These are phyloP conservation scores for Sisor rabdophorus DNA, from an alignment of 2,113 vertebrate genomes.

Conservation along the genomic window DNA sequence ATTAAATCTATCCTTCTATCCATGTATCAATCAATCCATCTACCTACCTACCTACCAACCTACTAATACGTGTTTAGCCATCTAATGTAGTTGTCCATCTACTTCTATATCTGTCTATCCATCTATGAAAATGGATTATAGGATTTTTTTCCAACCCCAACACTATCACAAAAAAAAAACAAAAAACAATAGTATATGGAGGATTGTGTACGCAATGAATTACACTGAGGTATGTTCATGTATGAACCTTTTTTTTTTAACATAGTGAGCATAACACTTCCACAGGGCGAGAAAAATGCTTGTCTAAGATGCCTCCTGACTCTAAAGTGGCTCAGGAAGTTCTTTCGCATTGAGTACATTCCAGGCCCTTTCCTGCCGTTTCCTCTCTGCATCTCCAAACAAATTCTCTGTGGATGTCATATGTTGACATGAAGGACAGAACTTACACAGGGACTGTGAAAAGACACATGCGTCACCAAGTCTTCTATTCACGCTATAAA, in stretches of 20 bases:
- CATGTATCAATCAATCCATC: too few species aligned
- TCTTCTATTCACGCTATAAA: background rate
- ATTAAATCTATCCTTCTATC: too few species aligned
- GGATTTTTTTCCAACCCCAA: background rate
- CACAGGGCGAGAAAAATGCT: conserved; percentile 21
- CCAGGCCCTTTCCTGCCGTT: conserved; percentile 69
- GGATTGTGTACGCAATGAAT: background rate
- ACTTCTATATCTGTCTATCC: too few species aligned
- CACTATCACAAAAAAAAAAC: background rate
- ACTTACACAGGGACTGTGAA: background rate
- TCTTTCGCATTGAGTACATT: conserved; percentile 58
- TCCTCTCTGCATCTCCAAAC: conserved; percentile 37
- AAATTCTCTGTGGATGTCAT: conserved; percentile 28
- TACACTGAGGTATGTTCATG: background rate
- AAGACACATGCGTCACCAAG: background rate
- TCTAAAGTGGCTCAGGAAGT: conserved; percentile 58
- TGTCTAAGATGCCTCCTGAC: conserved; percentile 35
- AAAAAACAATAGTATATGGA: background rate
- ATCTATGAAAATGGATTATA: background rate
- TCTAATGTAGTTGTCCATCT: too few species aligned
- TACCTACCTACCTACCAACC: too few species aligned
- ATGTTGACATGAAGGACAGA: background rate
- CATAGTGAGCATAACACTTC: background rate
- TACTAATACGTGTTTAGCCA: too few species aligned
- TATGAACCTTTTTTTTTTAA: background rate